A percentile compares a stretch with the other conserved stretches of the same genome.
Evolutionary conservation across 2,113 vertebrate species (phyloP).

Genomic region (Peromyscus californicus): DNA sequence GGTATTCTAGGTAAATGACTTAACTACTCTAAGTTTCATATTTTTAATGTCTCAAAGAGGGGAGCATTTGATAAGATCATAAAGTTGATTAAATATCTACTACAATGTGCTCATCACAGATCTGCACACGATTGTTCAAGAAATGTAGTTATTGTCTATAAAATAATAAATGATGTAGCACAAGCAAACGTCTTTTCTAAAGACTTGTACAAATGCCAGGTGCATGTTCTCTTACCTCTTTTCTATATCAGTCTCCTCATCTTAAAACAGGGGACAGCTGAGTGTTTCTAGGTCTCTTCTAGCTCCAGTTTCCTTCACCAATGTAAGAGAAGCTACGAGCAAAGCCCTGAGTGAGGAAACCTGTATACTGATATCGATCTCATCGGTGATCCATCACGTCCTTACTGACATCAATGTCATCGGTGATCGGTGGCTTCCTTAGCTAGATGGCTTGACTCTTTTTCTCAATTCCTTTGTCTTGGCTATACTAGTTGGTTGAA

Average conservation of each 20-base stretch:
- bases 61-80: neutral
- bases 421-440: neutral
- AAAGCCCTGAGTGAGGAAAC: neutral
- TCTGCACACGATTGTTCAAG: neutral
- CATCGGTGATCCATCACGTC: neutral
- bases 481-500: neutral
- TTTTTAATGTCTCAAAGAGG: neutral
- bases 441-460: neutral
- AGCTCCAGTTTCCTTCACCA: neutral
- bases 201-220: neutral
- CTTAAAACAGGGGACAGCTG: neutral
- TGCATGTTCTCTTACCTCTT: neutral
- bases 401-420: neutral
- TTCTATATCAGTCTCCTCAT: neutral
- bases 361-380: neutral
- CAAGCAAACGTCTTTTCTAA: neutral
- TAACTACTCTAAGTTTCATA: neutral
- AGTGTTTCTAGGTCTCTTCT: neutral
- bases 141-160: neutral
- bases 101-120: neutral
- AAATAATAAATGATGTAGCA: conserved; percentile 3
- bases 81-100: neutral
- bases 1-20: neutral
- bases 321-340: neutral
- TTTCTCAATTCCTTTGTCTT: neutral